Evolutionary conservation across 2,113 vertebrate species (phyloP).

Genomic region (Rostratula benghalensis): DNA sequence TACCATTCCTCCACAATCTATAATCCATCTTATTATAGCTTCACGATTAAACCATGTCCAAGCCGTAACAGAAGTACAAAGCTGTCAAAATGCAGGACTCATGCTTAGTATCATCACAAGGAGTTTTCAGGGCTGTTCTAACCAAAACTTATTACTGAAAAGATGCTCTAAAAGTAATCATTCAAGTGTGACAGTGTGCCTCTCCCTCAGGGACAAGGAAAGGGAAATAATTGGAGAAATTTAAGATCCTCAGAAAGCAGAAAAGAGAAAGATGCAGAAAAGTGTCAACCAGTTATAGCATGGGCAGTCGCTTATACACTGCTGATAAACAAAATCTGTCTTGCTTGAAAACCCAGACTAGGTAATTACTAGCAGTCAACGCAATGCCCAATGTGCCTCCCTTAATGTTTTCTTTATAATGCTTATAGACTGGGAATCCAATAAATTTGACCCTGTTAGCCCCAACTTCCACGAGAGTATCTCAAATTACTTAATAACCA

Average conservation of each 20-base stretch:
- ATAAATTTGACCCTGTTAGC: not conserved
- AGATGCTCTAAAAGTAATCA: not conserved
- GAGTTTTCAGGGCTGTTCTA: not conserved
- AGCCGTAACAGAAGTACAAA: not conserved
- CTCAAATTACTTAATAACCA: not conserved
- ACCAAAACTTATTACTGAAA: not conserved
- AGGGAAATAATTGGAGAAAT: not conserved
- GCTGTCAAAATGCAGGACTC: not conserved
- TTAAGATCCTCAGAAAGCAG: not conserved
- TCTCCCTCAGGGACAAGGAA: rapidly evolving
- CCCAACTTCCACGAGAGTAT: not conserved
- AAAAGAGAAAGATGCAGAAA: not conserved
- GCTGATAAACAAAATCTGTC: not conserved
- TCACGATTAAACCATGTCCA: not conserved
- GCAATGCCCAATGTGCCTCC: not conserved
- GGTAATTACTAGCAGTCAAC: not conserved
- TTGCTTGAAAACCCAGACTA: not conserved
- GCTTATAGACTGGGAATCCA: not conserved
- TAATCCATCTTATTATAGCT: not conserved
- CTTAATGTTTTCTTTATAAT: not conserved
- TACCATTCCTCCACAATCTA: not conserved
- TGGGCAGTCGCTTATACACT: not conserved
- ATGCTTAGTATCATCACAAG: not conserved
- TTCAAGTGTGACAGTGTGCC: not conserved
- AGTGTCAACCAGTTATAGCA: not conserved